Evolutionary conservation across 2,888 invertebrate genomes (phyloP), one percentile per base, ranked within the genome.

Genomic region (Sphaeridia pumilis): DNA sequence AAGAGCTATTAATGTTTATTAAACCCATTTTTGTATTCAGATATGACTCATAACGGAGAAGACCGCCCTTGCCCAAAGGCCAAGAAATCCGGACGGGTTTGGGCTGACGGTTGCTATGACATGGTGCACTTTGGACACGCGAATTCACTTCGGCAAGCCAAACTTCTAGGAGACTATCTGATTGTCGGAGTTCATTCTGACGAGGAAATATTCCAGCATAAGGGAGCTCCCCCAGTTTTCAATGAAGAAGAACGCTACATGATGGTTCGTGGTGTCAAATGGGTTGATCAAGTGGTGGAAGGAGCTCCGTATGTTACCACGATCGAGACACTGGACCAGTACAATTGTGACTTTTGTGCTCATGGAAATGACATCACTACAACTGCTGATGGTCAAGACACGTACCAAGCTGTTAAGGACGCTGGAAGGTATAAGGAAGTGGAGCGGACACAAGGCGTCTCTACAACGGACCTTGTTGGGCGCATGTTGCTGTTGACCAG

Each of bases 61-160:
- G n/a, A n/a, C n/a, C n/a, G n/a, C n/a, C n/a, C n/a, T n/a, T n/a
- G n/a, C n/a, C n/a, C n/a, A 17, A 49, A 38, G 49, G n/a, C 20
- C 2, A 74, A 74, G 60, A 76, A 74, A 59, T 71, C 77, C 70
- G 75, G 83, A 66, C 76, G 83, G 62, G 86, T 87, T 56, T 87
- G 87, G 87, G 84, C 85, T 68, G 87, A 87, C 74, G 87, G 87
- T 62, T 87, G 87, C 72, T 98, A 95, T 72, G 98, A 98, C 69
- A 95, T 98, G 94, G 95, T 97, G 3, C 98, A 98, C 74, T 98
- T 95, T 73, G 98, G 98, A 0, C 98, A 98, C 74, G 97, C 97
- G 10, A 98, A 98, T 75, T 94, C 95, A 2, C 73, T 97, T 54
- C 78, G 97, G 66, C 92, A 97, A 76, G 97, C 95, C 24, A 98